phyloP scores from a whole-genome alignment of 2,888 invertebrate genomes.

The Boloria euphrosyne region DNA sequence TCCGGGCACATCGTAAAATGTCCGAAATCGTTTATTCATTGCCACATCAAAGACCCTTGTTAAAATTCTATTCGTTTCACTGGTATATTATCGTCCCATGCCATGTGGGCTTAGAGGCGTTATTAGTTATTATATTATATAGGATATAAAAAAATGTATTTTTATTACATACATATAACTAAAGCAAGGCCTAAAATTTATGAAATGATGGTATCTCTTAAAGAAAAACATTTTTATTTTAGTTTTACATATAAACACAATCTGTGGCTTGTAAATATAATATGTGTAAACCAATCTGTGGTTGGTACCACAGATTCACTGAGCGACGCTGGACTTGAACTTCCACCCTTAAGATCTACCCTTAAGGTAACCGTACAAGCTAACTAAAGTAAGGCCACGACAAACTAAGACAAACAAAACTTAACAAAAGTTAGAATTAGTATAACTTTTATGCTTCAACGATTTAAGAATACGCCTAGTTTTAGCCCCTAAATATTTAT shows the following conservation, averaged over 20 bases:
- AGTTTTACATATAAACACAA: not conserved
- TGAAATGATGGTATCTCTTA: not conserved
- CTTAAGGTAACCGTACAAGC: too few species aligned
- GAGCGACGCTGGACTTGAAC: too few species aligned
- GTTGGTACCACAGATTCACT: too few species aligned
- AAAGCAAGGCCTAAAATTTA: not conserved
- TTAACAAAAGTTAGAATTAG: too few species aligned
- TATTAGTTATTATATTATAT: conserved; percentile 34
- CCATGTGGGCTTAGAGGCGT: conserved; percentile 47
- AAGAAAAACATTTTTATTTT: not conserved
- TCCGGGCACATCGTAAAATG: conserved; percentile 61
- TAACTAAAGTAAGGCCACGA: too few species aligned
- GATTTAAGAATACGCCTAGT: too few species aligned
- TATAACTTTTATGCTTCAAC: too few species aligned
- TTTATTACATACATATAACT: conserved; percentile 11
- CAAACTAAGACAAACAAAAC: too few species aligned
- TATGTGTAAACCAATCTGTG: too few species aligned
- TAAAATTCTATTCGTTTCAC: conserved; percentile 63
- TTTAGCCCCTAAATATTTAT: too few species aligned
- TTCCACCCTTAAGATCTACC: too few species aligned
- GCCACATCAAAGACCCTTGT: conserved; percentile 67
- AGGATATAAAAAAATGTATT: conserved; percentile 17
- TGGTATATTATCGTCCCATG: conserved; percentile 47
- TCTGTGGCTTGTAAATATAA: too few species aligned
- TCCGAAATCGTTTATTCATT: conserved; percentile 73